phyloP scores from a whole-genome alignment of 2,797 vertebrate species.

The Cheirogaleus major region DNA sequence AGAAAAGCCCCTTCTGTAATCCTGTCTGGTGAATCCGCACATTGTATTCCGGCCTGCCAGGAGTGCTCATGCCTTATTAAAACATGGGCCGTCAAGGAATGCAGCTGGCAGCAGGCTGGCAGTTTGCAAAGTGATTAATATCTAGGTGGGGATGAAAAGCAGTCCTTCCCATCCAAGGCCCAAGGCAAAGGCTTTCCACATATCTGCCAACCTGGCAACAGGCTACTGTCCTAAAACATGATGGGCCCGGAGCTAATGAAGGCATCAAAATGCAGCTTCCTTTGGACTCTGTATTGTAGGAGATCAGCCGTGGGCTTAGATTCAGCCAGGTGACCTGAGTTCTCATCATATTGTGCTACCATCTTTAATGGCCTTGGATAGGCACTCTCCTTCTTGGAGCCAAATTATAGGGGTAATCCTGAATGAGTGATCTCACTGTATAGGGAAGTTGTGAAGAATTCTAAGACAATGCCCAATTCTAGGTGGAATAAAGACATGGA shows the following conservation, averaged over 20 bases:
- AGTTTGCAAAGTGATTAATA: conserved; percentile 37
- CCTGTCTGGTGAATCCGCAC: conserved; percentile 79
- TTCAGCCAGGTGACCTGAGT: background rate
- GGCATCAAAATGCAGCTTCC: too few relatives aligned
- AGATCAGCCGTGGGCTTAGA: background rate
- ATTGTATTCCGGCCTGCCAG: conserved; percentile 57
- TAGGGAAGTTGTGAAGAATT: background rate
- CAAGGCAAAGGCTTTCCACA: conserved; percentile 3
- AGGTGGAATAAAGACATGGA: background rate
- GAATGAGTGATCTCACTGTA: background rate
- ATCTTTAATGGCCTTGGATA: background rate
- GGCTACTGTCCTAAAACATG: background rate
- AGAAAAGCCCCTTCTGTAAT: conserved; percentile 83
- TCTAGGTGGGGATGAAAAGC: conserved; percentile 38
- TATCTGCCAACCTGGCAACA: conserved; percentile 13
- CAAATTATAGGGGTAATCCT: background rate
- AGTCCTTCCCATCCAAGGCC: background rate
- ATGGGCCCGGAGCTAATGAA: rapidly evolving
- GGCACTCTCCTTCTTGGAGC: background rate
- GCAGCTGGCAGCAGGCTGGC: conserved; percentile 55
- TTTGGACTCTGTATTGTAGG: background rate
- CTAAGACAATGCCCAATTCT: background rate
- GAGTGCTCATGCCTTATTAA: conserved; percentile 64
- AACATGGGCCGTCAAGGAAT: conserved; percentile 67
- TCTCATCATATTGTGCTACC: background rate